Conservation (phyloP, 2,797 vertebrate genomes). For the Cynopterus sphinx region DNA sequence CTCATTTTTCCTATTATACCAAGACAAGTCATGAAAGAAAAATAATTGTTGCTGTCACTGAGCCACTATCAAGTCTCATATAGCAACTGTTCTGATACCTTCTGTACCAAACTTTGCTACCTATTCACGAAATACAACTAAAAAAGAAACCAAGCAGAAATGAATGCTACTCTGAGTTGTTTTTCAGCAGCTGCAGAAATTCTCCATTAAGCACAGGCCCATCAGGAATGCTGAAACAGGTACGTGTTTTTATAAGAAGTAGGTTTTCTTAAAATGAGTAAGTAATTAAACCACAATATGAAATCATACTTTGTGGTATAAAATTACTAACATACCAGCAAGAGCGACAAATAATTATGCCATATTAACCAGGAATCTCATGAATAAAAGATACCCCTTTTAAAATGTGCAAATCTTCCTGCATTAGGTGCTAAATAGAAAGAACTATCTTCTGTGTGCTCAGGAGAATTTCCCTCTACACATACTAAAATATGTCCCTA, state of each 20-base stretch:
- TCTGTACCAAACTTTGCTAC: background rate
- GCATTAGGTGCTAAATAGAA: background rate
- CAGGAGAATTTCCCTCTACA: background rate
- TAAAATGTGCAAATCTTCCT: background rate
- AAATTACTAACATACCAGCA: background rate
- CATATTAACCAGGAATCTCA: background rate
- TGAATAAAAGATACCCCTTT: background rate
- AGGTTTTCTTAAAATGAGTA: background rate
- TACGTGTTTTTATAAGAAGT: background rate
- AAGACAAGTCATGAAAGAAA: background rate
- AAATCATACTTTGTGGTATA: constrained; percentile 5
- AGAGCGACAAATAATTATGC: background rate
- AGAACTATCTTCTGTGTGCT: background rate
- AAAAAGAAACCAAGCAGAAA: background rate
- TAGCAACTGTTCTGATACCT: background rate
- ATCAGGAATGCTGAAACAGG: background rate
- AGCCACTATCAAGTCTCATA: background rate
- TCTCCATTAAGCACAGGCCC: background rate
- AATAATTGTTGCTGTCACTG: background rate
- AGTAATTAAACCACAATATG: background rate
- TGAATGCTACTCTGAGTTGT: background rate
- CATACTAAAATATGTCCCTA: background rate
- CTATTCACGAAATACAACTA: background rate
- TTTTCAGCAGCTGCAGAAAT: background rate
- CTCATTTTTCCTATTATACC: background rate